Conservation (phyloP, 2,888 invertebrate genomes). For the Kuschelorhynchus macadamiae region DNA sequence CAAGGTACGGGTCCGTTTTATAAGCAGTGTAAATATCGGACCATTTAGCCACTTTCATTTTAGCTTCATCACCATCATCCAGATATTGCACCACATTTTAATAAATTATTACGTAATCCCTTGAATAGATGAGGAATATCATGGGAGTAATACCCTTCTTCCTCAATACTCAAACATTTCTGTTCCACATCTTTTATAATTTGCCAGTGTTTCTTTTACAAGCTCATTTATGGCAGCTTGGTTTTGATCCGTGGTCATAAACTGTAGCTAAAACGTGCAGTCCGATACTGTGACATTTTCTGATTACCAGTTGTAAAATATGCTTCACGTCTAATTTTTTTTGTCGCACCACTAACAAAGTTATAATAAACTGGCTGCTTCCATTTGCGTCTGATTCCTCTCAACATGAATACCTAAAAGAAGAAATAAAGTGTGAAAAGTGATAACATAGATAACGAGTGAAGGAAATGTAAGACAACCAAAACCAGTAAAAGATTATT, state of each 20-base stretch:
- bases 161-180: neutral
- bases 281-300: slow-evolving; percentile 38
- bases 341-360: slow-evolving; percentile 39
- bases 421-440: no score
- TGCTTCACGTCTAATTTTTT: slow-evolving; percentile 22
- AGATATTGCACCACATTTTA: slow-evolving; percentile 18
- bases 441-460: no score
- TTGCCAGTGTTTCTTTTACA: neutral
- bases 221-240: slow-evolving; percentile 33
- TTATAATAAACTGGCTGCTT: slow-evolving; percentile 43
- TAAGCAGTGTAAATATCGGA: slow-evolving; percentile 33
- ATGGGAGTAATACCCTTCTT: slow-evolving; percentile 12
- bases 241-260: slow-evolving; percentile 52
- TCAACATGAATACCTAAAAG: slow-evolving; percentile 39
- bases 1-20: slow-evolving; percentile 17
- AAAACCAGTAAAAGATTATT: no score
- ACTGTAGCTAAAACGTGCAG: slow-evolving; percentile 48
- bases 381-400: slow-evolving; percentile 42
- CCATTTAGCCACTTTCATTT: slow-evolving; percentile 27
- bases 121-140: slow-evolving; percentile 27
- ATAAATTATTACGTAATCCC: slow-evolving; percentile 14
- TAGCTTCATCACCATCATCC: neutral
- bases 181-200: neutral
- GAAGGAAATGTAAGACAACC: no score
- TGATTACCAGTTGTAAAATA: slow-evolving; percentile 15